These are phyloP conservation scores for Drosophila subpulchrella DNA, from an alignment of 1,140 invertebrate species.

Conservation along the genomic window DNA sequence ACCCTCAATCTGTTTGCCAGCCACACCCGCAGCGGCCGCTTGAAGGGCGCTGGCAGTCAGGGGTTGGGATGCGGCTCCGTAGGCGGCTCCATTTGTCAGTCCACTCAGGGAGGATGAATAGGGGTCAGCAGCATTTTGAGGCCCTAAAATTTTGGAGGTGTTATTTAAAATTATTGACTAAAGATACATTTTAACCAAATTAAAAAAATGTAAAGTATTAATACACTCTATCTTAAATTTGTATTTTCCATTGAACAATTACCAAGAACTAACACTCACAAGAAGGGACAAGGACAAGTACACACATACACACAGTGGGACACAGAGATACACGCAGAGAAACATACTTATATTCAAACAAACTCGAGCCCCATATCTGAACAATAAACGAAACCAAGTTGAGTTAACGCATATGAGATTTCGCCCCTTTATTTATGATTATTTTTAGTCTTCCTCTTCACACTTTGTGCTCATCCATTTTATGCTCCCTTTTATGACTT, in stretches of 20 bases:
- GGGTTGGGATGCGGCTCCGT: constrained; percentile 59
- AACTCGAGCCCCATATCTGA: constrained; percentile 23
- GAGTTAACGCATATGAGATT: constrained; percentile 78
- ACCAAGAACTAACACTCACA: constrained; percentile 20
- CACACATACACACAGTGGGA: constrained; percentile 20
- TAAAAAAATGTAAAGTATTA: background rate
- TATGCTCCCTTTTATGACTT: constrained; percentile 18
- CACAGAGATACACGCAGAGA: constrained; percentile 20
- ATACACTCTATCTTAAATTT: background rate
- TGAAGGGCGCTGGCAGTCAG: constrained; percentile 68
- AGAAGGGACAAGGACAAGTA: constrained; percentile 21
- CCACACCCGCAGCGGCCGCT: constrained; percentile 76
- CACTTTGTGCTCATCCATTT: constrained; percentile 32
- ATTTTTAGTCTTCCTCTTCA: constrained; percentile 28
- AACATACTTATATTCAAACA: constrained; percentile 20
- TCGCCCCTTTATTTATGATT: constrained; percentile 47
- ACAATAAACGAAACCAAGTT: constrained; percentile 58
- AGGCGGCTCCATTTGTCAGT: constrained; percentile 70
- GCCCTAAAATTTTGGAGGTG: constrained; percentile 58
- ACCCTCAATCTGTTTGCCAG: constrained; percentile 84
- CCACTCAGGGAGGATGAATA: constrained; percentile 70
- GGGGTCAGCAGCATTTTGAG: constrained; percentile 63
- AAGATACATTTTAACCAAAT: background rate
- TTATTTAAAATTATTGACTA: constrained; percentile 4
- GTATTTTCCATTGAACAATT: constrained; percentile 6